Conservation (phyloP, 2,888 invertebrate species). For the Andrena trimmerana region DNA sequence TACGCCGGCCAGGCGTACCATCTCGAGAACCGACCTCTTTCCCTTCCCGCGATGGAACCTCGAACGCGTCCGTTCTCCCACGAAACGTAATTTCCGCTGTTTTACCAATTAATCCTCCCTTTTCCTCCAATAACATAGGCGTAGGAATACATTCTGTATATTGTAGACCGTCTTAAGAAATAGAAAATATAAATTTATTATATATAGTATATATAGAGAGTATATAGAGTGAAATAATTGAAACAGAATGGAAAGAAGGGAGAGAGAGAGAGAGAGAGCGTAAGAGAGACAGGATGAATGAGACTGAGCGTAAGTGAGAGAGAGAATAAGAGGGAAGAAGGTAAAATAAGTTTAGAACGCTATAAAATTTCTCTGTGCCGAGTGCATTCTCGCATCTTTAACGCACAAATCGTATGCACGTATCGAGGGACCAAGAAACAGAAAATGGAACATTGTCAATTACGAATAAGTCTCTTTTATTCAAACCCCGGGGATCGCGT, state of each 20-base stretch:
- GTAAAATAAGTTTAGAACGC: conserved; percentile 16
- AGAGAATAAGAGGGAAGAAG: conserved; percentile 23
- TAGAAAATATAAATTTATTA: conserved; percentile 71
- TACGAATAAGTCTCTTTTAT: neutral
- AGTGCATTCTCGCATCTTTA: conserved; percentile 41
- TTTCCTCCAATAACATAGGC: conserved; percentile 49
- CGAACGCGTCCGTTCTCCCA: conserved; percentile 74
- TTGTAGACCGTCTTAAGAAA: conserved; percentile 65
- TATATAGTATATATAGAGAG: conserved; percentile 65
- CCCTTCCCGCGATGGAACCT: neutral
- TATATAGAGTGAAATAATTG: conserved; percentile 55
- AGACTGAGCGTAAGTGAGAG: neutral
- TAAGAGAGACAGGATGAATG: conserved; percentile 6
- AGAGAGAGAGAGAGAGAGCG: conserved; percentile 10
- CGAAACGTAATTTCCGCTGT: conserved; percentile 72
- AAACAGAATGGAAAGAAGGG: conserved; percentile 24
- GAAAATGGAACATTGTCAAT: neutral
- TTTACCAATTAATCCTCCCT: conserved; percentile 65
- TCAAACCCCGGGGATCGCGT: neutral
- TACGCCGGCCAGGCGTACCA: neutral
- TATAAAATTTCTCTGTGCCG: conserved; percentile 40
- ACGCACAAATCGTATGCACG: conserved; percentile 29
- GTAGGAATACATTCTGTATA: conserved; percentile 65
- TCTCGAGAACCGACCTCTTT: conserved; percentile 3
- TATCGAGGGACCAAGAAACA: conserved; percentile 3